Evolutionary conservation across 2,113 vertebrate genomes (phyloP), one percentile per base, ranked within the genome.

Genomic region (Struthidea cinerea): DNA sequence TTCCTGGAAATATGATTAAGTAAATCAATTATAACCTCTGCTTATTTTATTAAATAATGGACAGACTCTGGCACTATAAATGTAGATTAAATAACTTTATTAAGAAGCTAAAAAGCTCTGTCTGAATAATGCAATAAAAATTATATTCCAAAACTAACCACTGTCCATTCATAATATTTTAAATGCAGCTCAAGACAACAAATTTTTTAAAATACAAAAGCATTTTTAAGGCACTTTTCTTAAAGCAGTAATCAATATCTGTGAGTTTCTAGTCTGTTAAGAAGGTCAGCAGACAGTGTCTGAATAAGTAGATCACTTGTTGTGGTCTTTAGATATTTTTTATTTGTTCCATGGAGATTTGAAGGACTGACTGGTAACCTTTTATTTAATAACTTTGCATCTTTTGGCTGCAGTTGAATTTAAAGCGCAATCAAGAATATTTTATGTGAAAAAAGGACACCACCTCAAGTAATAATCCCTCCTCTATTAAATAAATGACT

Each of bases 381-480:
- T 97, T 97, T 90, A 87, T 90, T 97, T 93, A 97, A 95, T 91
- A 79, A 79, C 67, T 85, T 79, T 68, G 24, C 59, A 95, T 94
- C 52, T 91, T 96, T 89, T 79, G 67, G 14, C 65, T 77, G 22
- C 52, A 86, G 44, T 87, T 65, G 82, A 97, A 96, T 95, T 90
- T 85, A 90, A 96, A 96, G 76, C 57, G 24, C 63, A 95, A 90
- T 97, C 55, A 91, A 76, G 46, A 44, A 2, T 73, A 52, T 88
- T 91, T 83, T 87, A 67, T 81, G 49, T 42, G 37, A 77, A 73
- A 64, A 84, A 87, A 69, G 33, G 33, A 89, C 10, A 88, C 17
- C 32, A 81, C 26, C 50, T 93, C 88, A 92, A 91, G 87, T 95
- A 97, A 96, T 94, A 87, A 80, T 39, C 79, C 27, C 39, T 94